Base-by-base conservation (phyloP, 2,888 invertebrate genomes). In the Dromius quadrimaculatus region DNA sequence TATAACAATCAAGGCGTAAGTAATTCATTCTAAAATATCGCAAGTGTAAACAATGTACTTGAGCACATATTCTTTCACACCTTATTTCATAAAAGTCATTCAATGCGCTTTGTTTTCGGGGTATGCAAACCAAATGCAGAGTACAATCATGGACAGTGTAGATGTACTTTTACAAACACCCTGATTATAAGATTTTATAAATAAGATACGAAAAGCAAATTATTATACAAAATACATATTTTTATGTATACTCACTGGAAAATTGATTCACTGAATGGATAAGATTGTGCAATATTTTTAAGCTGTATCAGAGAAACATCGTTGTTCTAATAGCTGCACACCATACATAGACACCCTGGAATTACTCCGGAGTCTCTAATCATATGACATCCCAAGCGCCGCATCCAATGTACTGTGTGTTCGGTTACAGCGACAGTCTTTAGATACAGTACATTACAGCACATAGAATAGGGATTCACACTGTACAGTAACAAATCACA, bases 401-500 rank as follows among this genome's bases (percentile, higher is more conserved):
- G 50, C 13, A 3, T 23, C 22, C 15, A 41, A 50, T 54, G 50
- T 54, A 54, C 50, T 28, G 8, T 36, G 11, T n/a, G 50, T 5
- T 50, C n/a, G 3, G 15, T 28, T 45, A 19, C 23, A 23, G 62
- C 17, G 41, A 66, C 66, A 57, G 66, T 66, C 54, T 66, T 23
- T n/a, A 32, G 34, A 47, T 62, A 63, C 63, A 63, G 63, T 57
- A 66, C 50, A 66, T 54, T 23, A 61, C 61, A 69, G 69, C 61
- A 70, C 70, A 70, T 70, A 36, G 28, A 64, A 20, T 62, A 70
- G 32, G 68, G 43, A 50, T 62, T 62, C 62, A 70, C 61, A 70
- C 70, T 70, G 70, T 70, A 70, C 70, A 70, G 70, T 70, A 70
- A 70, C 70, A 70, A 62, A 70, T 70, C 62, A 70, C 70, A 70